Evolutionary conservation across 2,113 vertebrate genomes (phyloP), one percentile per base, ranked within the genome.

Genomic region (Prionailurus viverrinus): DNA sequence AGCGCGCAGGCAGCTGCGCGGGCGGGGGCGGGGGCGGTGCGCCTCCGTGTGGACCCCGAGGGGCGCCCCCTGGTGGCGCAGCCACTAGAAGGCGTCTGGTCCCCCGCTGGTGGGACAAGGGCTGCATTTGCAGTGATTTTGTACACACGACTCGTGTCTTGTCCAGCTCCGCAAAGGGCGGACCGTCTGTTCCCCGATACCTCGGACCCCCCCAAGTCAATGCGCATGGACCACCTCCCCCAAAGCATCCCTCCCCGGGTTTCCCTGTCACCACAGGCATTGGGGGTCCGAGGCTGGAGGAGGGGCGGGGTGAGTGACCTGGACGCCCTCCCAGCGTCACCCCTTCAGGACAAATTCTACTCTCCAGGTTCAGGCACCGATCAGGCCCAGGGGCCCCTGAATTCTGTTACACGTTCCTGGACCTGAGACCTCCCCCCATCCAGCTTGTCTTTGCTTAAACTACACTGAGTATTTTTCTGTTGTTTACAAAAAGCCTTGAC

Each of bases 121-220:
- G 45, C 1, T 45, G 45, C 45, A 45, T 45, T 16, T 15, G 41
- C 18, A 31, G 7, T 78, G 27, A 21, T 45, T 53, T 36, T 36
- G 41, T 66, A 33, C 29, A 29, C 39, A 25, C n/a, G 33, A 63
- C 1, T 5, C 15, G n/a, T 25, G n/a, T 78, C 45, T 29, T 63
- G 45, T 21, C 65, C 21, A 89, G 12, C 23, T 13, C 2, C 1
- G 1, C 5, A 5, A 0, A 14, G 55, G 21, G 53, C 1, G 2
- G 2, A 6, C n/a, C 79, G 18, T 10, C 18, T 39, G 15, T 9
- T 58, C 74, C 51, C 36, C 11, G 9, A 15, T 2, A 33, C 19
- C n/a, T 51, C 19, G 51, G 39, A 29, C 25, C 7, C 10, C 19
- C 19, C n/a, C 15, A 71, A 23, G 11, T 39, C 36, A n/a, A 16